A percentile compares a stretch with the other conserved stretches of the same genome.
Conservation (phyloP, 2,888 invertebrate species). For the Dusona sp. region DNA sequence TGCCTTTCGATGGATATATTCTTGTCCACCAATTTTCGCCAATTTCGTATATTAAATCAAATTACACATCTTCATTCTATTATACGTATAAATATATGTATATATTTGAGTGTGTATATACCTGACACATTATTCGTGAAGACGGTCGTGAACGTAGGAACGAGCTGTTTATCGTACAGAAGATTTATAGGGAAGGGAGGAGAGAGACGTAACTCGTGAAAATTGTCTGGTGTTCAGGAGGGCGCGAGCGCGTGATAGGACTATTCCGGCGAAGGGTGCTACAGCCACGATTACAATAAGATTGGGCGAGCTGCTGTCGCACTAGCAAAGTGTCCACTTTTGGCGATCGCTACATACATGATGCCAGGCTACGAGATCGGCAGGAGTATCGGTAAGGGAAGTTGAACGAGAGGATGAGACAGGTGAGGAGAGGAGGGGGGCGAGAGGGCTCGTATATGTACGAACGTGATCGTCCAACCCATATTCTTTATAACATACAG, state of each 20-base stretch:
- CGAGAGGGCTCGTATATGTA: conserved; percentile 52
- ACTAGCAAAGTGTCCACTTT: conserved; percentile 48
- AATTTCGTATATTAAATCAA: conserved; percentile 68
- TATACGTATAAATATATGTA: conserved; percentile 38
- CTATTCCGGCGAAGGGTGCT: conserved; percentile 28
- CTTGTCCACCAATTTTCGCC: conserved; percentile 64
- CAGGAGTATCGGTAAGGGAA: conserved; percentile 25
- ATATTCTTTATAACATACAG: conserved; percentile 66
- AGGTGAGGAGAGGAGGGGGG: conserved; percentile 13
- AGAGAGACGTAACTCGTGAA: conserved; percentile 9
- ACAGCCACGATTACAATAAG: background rate
- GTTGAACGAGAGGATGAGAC: conserved; percentile 21
- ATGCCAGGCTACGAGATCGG: conserved; percentile 29
- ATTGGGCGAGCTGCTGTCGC: conserved; percentile 8
- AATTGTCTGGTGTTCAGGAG: conserved; percentile 25
- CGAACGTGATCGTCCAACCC: conserved; percentile 79
- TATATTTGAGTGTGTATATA: conserved; percentile 6
- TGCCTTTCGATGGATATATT: conserved; percentile 29
- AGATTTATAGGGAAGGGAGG: conserved; percentile 6
- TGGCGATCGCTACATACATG: conserved; percentile 22
- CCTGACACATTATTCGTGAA: conserved; percentile 48
- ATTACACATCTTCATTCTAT: conserved; percentile 65
- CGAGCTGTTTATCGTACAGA: conserved; percentile 33
- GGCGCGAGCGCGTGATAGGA: conserved; percentile 9
- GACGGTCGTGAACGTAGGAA: conserved; percentile 45